A percentile compares a stretch with the other conserved stretches of the same genome.
Evolutionary conservation across 2,797 vertebrate species (phyloP).

Genomic region (Silurus aristotelis): DNA sequence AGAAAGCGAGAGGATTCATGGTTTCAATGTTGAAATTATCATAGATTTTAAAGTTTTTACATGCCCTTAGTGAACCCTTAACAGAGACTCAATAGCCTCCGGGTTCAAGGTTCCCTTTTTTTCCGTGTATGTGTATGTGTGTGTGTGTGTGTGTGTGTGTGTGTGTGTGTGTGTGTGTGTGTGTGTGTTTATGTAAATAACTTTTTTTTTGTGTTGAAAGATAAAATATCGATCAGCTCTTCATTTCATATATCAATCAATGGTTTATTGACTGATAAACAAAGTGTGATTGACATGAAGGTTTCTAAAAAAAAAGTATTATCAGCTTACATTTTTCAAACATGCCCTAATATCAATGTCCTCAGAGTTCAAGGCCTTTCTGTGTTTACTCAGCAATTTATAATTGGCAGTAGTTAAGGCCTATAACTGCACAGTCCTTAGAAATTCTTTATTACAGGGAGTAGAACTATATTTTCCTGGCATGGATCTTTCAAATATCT

Average conservation of each 20-base stretch:
- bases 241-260: background rate
- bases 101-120: constrained; percentile 11
- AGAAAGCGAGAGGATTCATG: constrained; percentile 35
- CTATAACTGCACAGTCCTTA: background rate
- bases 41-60: constrained; percentile 14
- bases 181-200: background rate
- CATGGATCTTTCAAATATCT: background rate
- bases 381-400: constrained; percentile 10
- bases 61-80: constrained; percentile 18
- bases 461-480: background rate
- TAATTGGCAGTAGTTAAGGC: background rate
- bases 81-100: constrained; percentile 1
- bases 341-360: background rate
- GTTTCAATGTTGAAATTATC: constrained; percentile 24
- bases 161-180: background rate
- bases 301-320: background rate
- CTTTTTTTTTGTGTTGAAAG: too few species aligned
- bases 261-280: background rate
- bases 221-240: background rate
- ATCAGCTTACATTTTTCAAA: constrained; percentile 16
- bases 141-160: background rate
- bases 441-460: background rate
- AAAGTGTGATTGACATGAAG: constrained; percentile 1
- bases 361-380: constrained; percentile 23
- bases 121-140: background rate